phyloP scores from a whole-genome alignment of 2,888 invertebrate species.

The Ornithoptera alexandrae region DNA sequence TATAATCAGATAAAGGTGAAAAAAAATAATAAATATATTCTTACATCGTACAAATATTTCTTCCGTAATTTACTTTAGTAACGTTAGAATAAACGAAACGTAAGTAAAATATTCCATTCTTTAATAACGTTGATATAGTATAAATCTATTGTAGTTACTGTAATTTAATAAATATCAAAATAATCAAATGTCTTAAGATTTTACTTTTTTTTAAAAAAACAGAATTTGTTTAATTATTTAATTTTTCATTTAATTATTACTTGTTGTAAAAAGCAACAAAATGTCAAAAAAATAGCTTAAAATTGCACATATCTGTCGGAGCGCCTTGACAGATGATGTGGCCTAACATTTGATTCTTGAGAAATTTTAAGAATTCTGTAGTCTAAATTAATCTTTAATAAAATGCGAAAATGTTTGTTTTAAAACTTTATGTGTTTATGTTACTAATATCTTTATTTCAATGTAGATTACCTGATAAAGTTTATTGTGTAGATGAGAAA shows the following conservation, averaged over 20 bases:
- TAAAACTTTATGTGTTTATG: conserved; percentile 64
- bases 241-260: background rate
- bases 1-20: too few relatives aligned
- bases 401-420: conserved; percentile 73
- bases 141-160: background rate
- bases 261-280: background rate
- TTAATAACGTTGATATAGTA: background rate
- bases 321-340: conserved; percentile 76
- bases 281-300: conserved; percentile 26
- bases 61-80: background rate
- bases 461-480: conserved; percentile 82
- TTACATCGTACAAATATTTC: background rate
- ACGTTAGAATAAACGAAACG: background rate
- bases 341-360: conserved; percentile 65
- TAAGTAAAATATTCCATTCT: background rate
- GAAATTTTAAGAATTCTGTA: conserved; percentile 56
- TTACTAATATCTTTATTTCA: conserved; percentile 57
- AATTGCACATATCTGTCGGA: conserved; percentile 44
- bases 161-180: background rate
- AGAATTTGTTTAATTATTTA: background rate
- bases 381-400: conserved; percentile 49
- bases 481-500: conserved; percentile 84
- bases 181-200: background rate
- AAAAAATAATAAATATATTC: too few relatives aligned
- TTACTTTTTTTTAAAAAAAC: background rate